Percentiles rank a stretch among this genome's conserved stretches.
These are phyloP conservation scores for Campylomormyrus tamandua DNA, from an alignment of 2,113 vertebrate species.

Conservation along the genomic window DNA sequence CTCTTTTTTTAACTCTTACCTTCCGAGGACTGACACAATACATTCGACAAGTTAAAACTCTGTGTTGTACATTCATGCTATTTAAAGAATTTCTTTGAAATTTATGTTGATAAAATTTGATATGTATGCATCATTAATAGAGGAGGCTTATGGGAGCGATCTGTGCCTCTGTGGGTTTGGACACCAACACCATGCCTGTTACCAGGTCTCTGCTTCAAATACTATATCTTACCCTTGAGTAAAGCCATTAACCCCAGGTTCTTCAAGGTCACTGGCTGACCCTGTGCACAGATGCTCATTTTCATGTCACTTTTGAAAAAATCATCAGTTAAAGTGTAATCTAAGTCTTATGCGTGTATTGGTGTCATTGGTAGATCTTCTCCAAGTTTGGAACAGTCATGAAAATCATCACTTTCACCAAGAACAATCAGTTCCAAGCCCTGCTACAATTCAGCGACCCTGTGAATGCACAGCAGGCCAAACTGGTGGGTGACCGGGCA, in stretches of 20 bases:
- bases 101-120: not conserved
- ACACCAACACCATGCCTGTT: not conserved
- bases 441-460: slow-evolving; percentile 95
- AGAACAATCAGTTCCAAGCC: slow-evolving; percentile 99
- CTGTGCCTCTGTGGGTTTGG: not conserved
- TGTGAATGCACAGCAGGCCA: slow-evolving; percentile 95
- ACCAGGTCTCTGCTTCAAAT: not conserved
- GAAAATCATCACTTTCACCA: slow-evolving; percentile 99
- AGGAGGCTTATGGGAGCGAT: not conserved
- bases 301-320: not conserved
- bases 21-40: not conserved
- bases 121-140: not conserved
- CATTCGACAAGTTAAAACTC: not conserved
- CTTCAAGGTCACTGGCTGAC: not conserved
- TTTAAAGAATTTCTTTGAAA: not conserved
- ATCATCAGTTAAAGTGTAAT: not conserved
- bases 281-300: not conserved
- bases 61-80: not conserved
- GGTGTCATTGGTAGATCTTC: slow-evolving; percentile 77
- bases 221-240: not conserved
- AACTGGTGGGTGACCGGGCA: slow-evolving; percentile 69
- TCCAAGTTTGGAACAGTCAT: slow-evolving; percentile 96
- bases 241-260: not conserved
- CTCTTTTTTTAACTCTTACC: not conserved
- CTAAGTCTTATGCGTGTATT: slow-evolving; percentile 13